Base-by-base conservation (phyloP, 2,888 invertebrate genomes). In the Acronicta aceris region DNA sequence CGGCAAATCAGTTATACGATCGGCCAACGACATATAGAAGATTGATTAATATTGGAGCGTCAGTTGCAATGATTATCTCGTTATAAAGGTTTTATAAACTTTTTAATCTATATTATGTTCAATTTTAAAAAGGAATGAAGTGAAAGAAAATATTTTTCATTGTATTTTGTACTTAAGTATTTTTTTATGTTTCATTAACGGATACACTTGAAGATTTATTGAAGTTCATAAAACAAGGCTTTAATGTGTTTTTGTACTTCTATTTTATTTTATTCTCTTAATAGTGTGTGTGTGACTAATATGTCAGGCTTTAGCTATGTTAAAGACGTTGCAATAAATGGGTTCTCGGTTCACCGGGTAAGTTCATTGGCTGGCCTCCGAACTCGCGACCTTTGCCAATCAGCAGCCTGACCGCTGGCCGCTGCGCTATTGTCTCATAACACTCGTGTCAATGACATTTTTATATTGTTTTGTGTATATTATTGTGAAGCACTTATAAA, bases 331-430 rank as follows among this genome's bases (percentile, higher is more conserved):
- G 33, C 33, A 46, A 30, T 9, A 33, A 64, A 64, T 55, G 55
- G 25, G 71, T 46, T 63, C 70, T 57, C 12, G 30, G 71, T 46
- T 63, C 70, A 63, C 12, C 38, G 48, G 41, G 42, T 36, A 69
- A 63, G 63, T 69, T 68, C 69, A 68, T 57, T 42, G 47, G 43
- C 21, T 30, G 13, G 33, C 48, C 45, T 38, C 41, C 48, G 12
- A 50, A 63, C 46, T 47, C 27, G 13, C 50, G 60, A 69, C 71
- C 71, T 57, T 60, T 54, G 7, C 8, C 40, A 40, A 56, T 53
- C 55, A 25, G 46, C 27, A 46, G 51, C 36, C 41, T 59, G 70
- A 46, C 49, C 46, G 48, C 36, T 71, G 49, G 51, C 46, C 43
- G 48, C 36, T 71, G 52, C 41, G 30, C 56, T 8, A 56, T 59